Evolutionary conservation across 2,797 vertebrate species (phyloP), one percentile per base, ranked within the genome.

Genomic region (Ispidina lecontei): DNA sequence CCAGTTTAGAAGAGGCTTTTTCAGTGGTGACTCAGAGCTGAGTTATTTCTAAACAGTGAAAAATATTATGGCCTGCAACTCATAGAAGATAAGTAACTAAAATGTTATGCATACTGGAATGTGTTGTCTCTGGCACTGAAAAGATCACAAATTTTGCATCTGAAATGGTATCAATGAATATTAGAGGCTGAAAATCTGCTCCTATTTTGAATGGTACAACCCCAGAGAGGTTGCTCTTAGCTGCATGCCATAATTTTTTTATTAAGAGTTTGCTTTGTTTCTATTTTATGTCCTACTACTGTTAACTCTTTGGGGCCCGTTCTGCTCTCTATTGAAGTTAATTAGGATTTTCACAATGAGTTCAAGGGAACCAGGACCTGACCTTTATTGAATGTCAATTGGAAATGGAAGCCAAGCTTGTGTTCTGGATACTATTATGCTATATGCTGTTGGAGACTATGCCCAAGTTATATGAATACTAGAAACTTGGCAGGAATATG

Each of bases 11-110:
- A 65, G 28, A 83, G 70, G 39, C 62, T 10, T 81, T 92, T 91
- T 81, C 70, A 84, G 52, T 59, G 39, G 21, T 90, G 79, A 91
- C 54, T 94, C 91, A 87, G 60, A 79, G 44, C 56, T 60, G 62
- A 95, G 72, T 78, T 77, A 94, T 95, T 96, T 95, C 88, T 88
- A 72, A 93, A 81, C 75, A 92, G 51, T 77, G 80, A 90, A 80
- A 91, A 91, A 86, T 35, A 70, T 86, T 58, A 62, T 87, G 67
- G n/a, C 60, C 52, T 74, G 80, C 54, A 87, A 79, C 22, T 94
- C 71, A 35, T 18, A 64, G 83, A 88, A 92, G 79, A 75, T 67
- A 93, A 91, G 92, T 83, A 78, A 79, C 35, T 63, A 64, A 93
- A 94, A 87, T 70, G 46, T 87, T 87, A 84, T 26, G 60, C 51